Conservation (phyloP, 2,797 vertebrate genomes). For the Micrastur ruficollis region DNA sequence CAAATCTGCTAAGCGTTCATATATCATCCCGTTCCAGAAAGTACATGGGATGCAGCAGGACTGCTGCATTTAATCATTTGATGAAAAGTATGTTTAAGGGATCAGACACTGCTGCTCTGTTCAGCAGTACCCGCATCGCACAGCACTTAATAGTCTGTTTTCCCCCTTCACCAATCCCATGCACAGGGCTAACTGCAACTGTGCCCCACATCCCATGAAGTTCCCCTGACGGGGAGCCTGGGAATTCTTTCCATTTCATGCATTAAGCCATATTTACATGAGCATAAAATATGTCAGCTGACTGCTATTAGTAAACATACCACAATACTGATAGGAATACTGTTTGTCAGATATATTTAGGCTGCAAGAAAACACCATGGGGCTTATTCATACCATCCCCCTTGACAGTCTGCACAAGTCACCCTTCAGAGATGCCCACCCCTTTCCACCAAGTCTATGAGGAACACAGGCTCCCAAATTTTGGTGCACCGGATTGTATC, state of each 20-base stretch:
- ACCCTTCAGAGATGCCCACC: not conserved
- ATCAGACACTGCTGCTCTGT: not conserved
- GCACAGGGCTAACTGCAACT: not conserved
- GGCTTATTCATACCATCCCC: not conserved
- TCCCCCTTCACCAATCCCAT: not conserved
- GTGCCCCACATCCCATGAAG: fast-evolving
- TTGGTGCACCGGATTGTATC: not conserved
- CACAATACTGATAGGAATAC: not conserved
- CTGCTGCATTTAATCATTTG: not conserved
- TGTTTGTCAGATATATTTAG: not conserved
- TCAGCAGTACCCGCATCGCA: not conserved
- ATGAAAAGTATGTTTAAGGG: not conserved
- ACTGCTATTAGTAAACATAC: not conserved
- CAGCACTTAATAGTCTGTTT: not conserved
- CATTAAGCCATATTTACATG: not conserved
- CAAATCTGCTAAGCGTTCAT: not conserved
- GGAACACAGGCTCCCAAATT: not conserved
- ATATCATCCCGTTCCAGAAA: not conserved
- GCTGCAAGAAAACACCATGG: not conserved
- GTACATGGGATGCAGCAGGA: not conserved
- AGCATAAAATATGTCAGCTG: not conserved
- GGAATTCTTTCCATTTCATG: not conserved
- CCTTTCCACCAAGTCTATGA: not conserved
- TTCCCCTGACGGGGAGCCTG: not conserved
- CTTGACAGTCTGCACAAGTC: not conserved